These are phyloP conservation scores for Rapana venosa DNA, from an alignment of 2,888 invertebrate species.

Conservation along the genomic window DNA sequence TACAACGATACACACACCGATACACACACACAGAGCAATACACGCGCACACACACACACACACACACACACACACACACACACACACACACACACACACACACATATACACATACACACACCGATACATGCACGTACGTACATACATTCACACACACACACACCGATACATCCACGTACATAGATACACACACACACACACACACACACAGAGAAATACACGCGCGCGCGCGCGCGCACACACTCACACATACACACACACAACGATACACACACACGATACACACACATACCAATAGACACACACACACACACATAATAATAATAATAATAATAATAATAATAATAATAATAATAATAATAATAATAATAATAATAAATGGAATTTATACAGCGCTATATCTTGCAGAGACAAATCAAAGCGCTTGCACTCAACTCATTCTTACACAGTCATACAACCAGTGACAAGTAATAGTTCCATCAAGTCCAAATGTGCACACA, in stretches of 20 bases:
- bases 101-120: not conserved
- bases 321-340: too few relatives aligned
- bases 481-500: too few relatives aligned
- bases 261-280: too few relatives aligned
- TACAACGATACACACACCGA: not conserved
- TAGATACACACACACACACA: not conserved
- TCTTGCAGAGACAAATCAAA: too few relatives aligned
- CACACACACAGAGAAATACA: not conserved
- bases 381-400: too few relatives aligned
- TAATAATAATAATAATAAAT: too few relatives aligned
- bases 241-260: too few relatives aligned
- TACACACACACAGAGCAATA: not conserved
- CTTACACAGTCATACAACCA: too few relatives aligned
- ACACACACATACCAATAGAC: not conserved
- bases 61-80: not conserved
- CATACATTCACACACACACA: not conserved
- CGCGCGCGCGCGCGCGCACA: too few relatives aligned
- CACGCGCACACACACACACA: not conserved
- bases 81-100: not conserved
- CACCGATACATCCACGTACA: not conserved
- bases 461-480: too few relatives aligned
- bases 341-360: too few relatives aligned
- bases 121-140: not conserved
- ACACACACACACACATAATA: not conserved
- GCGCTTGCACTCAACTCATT: too few relatives aligned